Percentiles rank a stretch among this genome's conserved stretches.
These are phyloP conservation scores for Zapus hudsonius DNA, from an alignment of 2,113 vertebrate species.

Conservation along the genomic window DNA sequence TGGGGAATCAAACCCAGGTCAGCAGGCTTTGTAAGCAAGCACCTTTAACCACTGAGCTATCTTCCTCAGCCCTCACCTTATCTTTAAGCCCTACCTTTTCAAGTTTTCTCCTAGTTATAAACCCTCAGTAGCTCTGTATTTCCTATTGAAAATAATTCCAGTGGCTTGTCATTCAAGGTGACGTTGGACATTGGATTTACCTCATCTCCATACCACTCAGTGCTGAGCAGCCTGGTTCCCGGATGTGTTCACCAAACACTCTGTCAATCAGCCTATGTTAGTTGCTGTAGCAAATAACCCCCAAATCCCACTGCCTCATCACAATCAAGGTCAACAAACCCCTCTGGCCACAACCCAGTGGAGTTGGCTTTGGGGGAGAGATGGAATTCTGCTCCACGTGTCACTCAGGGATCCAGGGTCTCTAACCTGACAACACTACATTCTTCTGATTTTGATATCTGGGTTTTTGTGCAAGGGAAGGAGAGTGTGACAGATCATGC, in stretches of 20 bases:
- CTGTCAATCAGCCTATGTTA: not conserved
- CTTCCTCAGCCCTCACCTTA: too few relatives aligned
- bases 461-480: not conserved
- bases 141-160: slow-evolving; percentile 1
- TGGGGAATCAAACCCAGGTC: too few relatives aligned
- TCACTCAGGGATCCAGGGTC: not conserved
- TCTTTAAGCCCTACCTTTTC: not conserved
- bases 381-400: not conserved
- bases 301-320: not conserved
- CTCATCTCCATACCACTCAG: not conserved
- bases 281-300: not conserved
- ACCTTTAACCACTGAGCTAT: too few relatives aligned
- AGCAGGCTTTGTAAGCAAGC: too few relatives aligned
- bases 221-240: not conserved
- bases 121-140: not conserved
- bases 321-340: not conserved
- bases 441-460: not conserved
- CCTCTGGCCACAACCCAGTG: not conserved
- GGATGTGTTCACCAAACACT: not conserved
- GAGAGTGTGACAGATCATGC: not conserved
- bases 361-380: not conserved
- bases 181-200: not conserved
- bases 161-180: not conserved
- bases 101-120: not conserved
- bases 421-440: not conserved